These are phyloP conservation scores for Leptodactylus fuscus DNA, from an alignment of 2,113 vertebrate genomes.

Conservation along the genomic window DNA sequence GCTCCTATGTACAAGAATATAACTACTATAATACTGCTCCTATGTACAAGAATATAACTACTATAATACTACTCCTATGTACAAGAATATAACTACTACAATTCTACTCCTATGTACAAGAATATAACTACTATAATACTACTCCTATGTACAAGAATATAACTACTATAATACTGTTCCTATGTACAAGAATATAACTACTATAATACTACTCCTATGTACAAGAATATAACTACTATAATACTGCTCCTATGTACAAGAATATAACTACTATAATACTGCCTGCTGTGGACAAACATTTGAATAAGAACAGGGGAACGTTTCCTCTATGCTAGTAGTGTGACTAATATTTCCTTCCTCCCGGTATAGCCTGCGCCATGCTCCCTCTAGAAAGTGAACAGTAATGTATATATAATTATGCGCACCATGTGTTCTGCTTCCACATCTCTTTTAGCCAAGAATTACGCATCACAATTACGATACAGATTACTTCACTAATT, in stretches of 20 bases:
- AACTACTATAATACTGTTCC: constrained; percentile 6
- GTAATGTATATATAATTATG: constrained; percentile 39
- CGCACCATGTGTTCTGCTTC: constrained; percentile 18
- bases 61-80: constrained; percentile 2
- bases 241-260: background rate
- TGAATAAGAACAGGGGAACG: no score
- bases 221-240: constrained; percentile 16
- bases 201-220: constrained; percentile 1
- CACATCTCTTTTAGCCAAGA: constrained; percentile 23
- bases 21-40: no score
- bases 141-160: constrained; percentile 2
- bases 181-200: constrained; percentile 8
- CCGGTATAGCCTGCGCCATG: no score
- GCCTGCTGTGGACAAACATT: background rate
- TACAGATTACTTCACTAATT: constrained; percentile 49
- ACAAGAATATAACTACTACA: constrained; percentile 3
- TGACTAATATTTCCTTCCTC: no score
- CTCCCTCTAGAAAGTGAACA: no score
- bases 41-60: background rate
- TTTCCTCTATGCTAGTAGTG: no score
- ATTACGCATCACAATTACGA: constrained; percentile 31
- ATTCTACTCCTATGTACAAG: background rate
- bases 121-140: constrained; percentile 23
- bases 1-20: background rate
- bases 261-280: constrained; percentile 6